Evolutionary conservation across 2,113 vertebrate species (phyloP), one percentile per base, ranked within the genome.

Genomic region (Meleagris gallopavo): DNA sequence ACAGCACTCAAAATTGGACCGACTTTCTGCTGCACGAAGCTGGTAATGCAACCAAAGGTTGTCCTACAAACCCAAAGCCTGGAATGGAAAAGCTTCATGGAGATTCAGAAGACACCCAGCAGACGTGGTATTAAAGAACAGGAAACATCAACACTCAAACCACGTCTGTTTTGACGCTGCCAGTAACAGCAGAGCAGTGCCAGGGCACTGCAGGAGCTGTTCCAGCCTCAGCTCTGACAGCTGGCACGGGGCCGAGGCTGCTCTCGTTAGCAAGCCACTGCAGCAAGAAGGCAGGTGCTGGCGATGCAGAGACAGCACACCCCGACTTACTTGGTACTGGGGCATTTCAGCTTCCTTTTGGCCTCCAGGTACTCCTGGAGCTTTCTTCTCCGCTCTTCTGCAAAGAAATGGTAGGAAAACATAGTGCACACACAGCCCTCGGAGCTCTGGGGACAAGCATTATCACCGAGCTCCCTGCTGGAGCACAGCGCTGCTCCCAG

Each of bases 311-410:
- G 29, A 6, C 70, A 84, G 36, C 60, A 40, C 60, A 7, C 25
- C 61, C 4, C 3, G 1, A 64, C 97, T 98, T 89, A 98, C 98
- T 94, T 97, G 54, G 94, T 13, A 30, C 66, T 89, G 2, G 22
- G 71, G 32, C 80, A 73, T 58, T 97, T 97, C 48, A 86, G 79
- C 62, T 95, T 97, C 30, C 93, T 97, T 78, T 94, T 96, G 86
- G 83, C 93, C 52, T 87, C 93, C 11, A 62, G 74, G 70, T 95
- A 87, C 15, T 96, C 93, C 57, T 94, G 97, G 24, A 94, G 94
- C 71, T 11, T 36, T n/a, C 43, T 90, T 41, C 95, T 94, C 8
- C 15, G 57, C 32, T 97, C 93, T 20, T 72, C 98, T 98, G 95
- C 24, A 87, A 89, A 64, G 38, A 91, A 29, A 86, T 2, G 15